Evolutionary conservation across 2,113 vertebrate species (phyloP).

Genomic region (Laticauda laticaudata): DNA sequence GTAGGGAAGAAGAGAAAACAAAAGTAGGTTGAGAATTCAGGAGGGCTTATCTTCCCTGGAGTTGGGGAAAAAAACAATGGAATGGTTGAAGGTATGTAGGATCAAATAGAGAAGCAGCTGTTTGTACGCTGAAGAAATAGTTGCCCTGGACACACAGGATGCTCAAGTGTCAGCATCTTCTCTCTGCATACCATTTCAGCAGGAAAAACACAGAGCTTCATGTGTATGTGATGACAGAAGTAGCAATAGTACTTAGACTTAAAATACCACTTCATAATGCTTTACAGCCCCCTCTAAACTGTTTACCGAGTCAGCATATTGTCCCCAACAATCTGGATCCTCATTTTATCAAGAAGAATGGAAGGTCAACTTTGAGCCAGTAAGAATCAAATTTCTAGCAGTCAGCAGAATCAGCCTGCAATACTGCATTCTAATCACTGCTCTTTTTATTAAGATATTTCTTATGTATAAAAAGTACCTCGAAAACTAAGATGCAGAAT

Average conservation of each 20-base stretch:
- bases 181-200: neutral
- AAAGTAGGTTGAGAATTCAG: constrained; percentile 79
- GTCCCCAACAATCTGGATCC: neutral
- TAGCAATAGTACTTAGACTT: neutral
- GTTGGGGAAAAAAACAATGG: neutral
- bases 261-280: neutral
- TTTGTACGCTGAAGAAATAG: neutral
- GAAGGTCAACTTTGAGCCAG: neutral
- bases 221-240: neutral
- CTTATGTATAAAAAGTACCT: neutral
- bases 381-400: neutral
- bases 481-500: neutral
- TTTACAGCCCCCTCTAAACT: neutral
- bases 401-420: too few relatives aligned
- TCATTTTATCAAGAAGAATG: neutral
- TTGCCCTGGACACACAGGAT: neutral
- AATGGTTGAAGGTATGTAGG: neutral
- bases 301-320: neutral
- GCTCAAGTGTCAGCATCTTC: too few relatives aligned
- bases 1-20: constrained; percentile 91
- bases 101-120: neutral
- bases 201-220: neutral
- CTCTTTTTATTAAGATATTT: neutral
- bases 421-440: neutral
- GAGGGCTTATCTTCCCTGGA: constrained; percentile 68